Conservation (phyloP, 2,888 invertebrate species). For the Heliothis peltigera region DNA sequence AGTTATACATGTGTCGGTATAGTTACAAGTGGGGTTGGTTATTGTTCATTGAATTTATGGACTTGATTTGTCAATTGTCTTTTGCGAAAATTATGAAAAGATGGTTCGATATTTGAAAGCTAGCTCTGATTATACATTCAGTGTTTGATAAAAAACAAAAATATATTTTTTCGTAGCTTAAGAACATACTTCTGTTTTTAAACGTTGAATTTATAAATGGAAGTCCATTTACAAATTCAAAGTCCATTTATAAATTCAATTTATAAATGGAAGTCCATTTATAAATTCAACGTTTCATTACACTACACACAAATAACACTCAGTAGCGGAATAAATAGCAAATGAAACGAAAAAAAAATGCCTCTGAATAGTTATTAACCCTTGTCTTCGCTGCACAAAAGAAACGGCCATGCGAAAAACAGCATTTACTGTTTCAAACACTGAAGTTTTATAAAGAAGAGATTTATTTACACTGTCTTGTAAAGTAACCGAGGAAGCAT, state of each 20-base stretch:
- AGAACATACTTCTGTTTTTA: no score
- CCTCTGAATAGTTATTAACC: background rate
- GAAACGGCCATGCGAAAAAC: constrained; percentile 22
- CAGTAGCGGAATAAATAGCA: background rate
- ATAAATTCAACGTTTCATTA: no score
- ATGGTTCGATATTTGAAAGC: no score
- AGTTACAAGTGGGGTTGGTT: background rate
- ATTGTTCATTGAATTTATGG: background rate
- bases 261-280: no score
- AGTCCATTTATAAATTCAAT: no score
- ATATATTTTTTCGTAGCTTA: no score
- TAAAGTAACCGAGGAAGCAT: constrained; percentile 37
- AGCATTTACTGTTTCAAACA: constrained; percentile 10
- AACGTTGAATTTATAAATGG: no score
- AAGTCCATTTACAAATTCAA: no score
- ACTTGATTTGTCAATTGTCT: background rate
- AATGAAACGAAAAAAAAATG: background rate
- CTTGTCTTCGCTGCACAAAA: constrained; percentile 1
- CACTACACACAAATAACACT: background rate
- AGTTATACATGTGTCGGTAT: constrained; percentile 22
- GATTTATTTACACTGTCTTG: constrained; percentile 51
- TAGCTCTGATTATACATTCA: no score
- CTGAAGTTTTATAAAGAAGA: constrained; percentile 37
- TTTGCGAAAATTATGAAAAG: no score
- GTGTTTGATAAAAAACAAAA: no score